Base-by-base conservation (phyloP, 2,888 invertebrate genomes). In the Ectemnius continuus region DNA sequence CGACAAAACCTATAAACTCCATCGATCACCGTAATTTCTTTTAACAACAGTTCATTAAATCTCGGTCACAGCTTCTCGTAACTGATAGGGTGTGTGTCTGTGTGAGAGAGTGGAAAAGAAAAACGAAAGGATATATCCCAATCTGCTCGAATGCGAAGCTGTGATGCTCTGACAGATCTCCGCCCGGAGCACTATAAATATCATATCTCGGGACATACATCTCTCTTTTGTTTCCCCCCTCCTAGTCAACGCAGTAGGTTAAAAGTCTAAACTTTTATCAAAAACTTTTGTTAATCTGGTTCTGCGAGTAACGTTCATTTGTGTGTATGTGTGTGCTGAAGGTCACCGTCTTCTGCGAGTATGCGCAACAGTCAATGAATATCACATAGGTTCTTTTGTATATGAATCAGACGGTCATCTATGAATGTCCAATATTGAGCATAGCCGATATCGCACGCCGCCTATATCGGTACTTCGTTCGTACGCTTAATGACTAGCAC, bases 241-340 rank as follows among this genome's bases (percentile, higher is more conserved):
- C 52, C 45, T 26, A 20, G 58, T 68, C 61, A 46, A 62, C 63
- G 60, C 18, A 26, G 66, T 62, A 62, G 48, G 59, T 66, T 73
- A 73, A 72, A 72, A 52, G 61, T 68, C 62, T 61, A 48, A 62
- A 58, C 46, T 73, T 61, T 61, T 65, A 68, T 65, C 47, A 65
- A 70, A 75, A 75, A 72, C 57, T 1, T 59, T 59, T 45, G 61
- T 64, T 68, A 64, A 64, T 64, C 28, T 28, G 48, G 64, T 68
- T 64, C 67, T 65, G 46, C 57, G 45, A 45, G 61, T 64, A 60
- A 26, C 20, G 11, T 61, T 16, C 56, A 47, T 28, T 59, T 48
- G 59, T 46, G 23, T 20, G 20, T 8, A 16, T 48, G 47, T 57
- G 26, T 45, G 23, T 47, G 20, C 11, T 46, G 36, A 36, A 36